phyloP scores from a whole-genome alignment of 2,888 invertebrate species.

The Tribolium freemani region DNA sequence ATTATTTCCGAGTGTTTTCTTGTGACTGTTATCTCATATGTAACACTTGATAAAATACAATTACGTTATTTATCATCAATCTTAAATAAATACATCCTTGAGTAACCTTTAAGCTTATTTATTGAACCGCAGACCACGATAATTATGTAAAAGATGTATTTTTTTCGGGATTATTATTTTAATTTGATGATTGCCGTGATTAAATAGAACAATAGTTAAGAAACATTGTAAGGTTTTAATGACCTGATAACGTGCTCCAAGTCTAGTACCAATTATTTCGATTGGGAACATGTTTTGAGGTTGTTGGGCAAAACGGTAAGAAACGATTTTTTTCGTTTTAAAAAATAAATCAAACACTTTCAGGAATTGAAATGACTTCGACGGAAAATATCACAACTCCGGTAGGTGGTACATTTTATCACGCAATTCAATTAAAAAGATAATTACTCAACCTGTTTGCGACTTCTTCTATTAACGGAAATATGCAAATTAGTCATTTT shows the following conservation, averaged over 20 bases:
- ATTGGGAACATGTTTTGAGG: background rate
- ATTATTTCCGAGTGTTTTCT: background rate
- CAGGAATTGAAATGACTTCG: background rate
- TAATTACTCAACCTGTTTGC: background rate
- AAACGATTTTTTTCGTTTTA: background rate
- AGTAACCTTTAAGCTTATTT: slow-evolving; percentile 4
- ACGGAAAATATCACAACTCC: background rate
- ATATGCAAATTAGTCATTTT: slow-evolving; percentile 24
- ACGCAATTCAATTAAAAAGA: background rate
- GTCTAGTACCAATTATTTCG: background rate
- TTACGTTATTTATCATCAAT: background rate
- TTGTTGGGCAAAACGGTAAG: background rate
- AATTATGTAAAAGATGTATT: background rate
- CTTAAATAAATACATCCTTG: background rate
- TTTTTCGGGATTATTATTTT: background rate
- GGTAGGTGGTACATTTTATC: background rate
- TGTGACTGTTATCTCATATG: background rate
- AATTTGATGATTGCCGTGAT: slow-evolving; percentile 5
- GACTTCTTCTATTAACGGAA: background rate
- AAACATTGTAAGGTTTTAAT: background rate
- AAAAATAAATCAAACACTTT: background rate
- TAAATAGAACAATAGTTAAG: slow-evolving; percentile 9
- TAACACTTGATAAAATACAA: background rate
- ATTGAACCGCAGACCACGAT: background rate
- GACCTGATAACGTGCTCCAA: background rate